Evolutionary conservation across 2,888 invertebrate species (phyloP), one percentile per base, ranked within the genome.

Genomic region (Eurytoma californica): DNA sequence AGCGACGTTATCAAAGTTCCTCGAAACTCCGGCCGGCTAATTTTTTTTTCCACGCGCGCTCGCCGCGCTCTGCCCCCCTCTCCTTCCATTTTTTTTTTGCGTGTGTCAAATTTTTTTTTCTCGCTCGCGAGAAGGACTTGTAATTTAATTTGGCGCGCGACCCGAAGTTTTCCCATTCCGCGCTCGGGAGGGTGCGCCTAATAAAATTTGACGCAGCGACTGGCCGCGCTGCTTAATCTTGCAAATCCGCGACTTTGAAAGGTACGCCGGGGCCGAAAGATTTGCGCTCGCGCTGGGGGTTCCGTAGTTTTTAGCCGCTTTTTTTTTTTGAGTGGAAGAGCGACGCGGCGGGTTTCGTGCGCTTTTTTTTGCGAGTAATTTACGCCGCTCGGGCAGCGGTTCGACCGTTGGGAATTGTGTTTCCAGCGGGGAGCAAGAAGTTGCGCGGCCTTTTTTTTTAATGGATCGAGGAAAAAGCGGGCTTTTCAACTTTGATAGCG

Each of bases 121-220:
- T 9, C 49, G 49, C 20, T 16, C 47, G 66, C 51, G 61, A n/a
- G 39, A 5, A 61, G 60, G 76, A 7, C 51, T 53, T 60, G 68
- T 61, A 69, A 76, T 76, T 76, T 69, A 51, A 69, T 68, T 76
- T 69, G 60, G 53, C 68, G 20, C 53, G 55, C 51, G 5, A 2
- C 61, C 60, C 60, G 30, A 76, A 75, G 68, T 76, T 76, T 68
- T 76, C 68, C 68, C 75, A 30, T 55, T 24, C 61, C 39, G 60
- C 51, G 60, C 49, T n/a, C n/a, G n/a, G n/a, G n/a, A n/a, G n/a
- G n/a, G n/a, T n/a, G 49, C 53, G 58, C 49, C 66, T 68, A 73
- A 73, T 68, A 78, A 73, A 78, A 78, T 78, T 78, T 63, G 61
- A 61, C 58, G 39, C 9, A 3, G n/a, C 24, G 30, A 9, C 9